A percentile compares a stretch with the other conserved stretches of the same genome.
These are phyloP conservation scores for Sinhomidia bicolor DNA, from an alignment of 2,888 invertebrate species.

Conservation along the genomic window DNA sequence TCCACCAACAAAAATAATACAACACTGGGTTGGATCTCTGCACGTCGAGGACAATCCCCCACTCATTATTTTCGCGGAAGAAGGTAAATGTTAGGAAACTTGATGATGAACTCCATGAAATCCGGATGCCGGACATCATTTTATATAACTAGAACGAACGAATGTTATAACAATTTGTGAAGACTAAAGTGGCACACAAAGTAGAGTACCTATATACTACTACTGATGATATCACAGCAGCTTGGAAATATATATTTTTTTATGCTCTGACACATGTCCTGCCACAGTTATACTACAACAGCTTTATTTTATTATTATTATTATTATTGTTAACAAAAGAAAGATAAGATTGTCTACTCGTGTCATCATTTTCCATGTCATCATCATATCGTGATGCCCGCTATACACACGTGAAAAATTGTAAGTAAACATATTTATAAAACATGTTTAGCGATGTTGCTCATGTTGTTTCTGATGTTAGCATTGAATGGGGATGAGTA, in stretches of 20 bases:
- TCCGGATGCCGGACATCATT: slow-evolving; percentile 66
- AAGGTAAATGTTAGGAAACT: slow-evolving; percentile 46
- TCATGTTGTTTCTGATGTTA: too few relatives aligned
- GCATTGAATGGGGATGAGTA: neutral
- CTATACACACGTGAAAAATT: slow-evolving; percentile 4
- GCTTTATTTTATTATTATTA: too few relatives aligned
- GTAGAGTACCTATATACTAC: neutral
- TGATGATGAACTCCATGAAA: slow-evolving; percentile 6
- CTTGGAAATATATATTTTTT: neutral
- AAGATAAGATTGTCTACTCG: too few relatives aligned
- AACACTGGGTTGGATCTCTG: neutral
- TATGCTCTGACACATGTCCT: neutral
- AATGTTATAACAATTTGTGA: neutral
- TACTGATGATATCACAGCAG: too few relatives aligned
- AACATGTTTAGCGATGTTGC: slow-evolving; percentile 3
- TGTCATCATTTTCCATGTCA: neutral
- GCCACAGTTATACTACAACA: neutral
- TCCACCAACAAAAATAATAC: slow-evolving; percentile 1
- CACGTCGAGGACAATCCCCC: neutral
- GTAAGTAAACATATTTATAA: slow-evolving; percentile 20
- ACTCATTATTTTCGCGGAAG: slow-evolving; percentile 55
- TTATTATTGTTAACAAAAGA: too few relatives aligned
- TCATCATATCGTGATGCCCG: neutral
- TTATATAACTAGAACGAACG: slow-evolving; percentile 9
- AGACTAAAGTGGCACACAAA: neutral